Evolutionary conservation across 2,888 invertebrate species (phyloP).

Genomic region (Brachyptera risi): DNA sequence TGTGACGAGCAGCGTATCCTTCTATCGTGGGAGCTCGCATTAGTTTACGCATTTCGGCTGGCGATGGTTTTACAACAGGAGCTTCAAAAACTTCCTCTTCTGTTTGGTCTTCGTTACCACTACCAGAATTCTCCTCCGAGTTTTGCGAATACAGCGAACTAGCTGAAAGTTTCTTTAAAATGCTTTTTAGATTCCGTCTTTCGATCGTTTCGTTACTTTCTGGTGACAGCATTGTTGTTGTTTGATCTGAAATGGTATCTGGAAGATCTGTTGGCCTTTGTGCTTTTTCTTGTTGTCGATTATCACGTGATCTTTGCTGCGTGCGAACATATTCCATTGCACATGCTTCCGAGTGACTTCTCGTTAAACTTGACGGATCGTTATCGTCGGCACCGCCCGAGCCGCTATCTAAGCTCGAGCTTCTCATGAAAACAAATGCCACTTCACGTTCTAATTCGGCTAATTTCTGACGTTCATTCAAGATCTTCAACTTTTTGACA

Average conservation of each 20-base stretch:
- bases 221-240: conserved; percentile 41
- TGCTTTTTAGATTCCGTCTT: conserved; percentile 75
- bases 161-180: conserved; percentile 77
- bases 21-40: conserved; percentile 80
- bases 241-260: not conserved
- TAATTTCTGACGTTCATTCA: conserved; percentile 82
- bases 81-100: conserved; percentile 45
- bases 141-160: conserved; percentile 48
- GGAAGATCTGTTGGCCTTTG: not conserved
- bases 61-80: conserved; percentile 36
- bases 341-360: conserved; percentile 78
- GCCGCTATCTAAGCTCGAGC: conserved; percentile 72
- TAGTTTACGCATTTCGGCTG: conserved; percentile 58
- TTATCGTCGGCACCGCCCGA: conserved; percentile 44
- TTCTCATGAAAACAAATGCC: conserved; percentile 65
- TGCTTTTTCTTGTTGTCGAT: conserved; percentile 1
- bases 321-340: conserved; percentile 57
- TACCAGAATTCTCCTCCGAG: conserved; percentile 18
- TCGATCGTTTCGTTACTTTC: conserved; percentile 81
- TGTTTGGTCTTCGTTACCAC: conserved; percentile 14
- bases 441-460: conserved; percentile 64
- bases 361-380: conserved; percentile 51
- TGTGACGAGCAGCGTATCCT: conserved; percentile 84
- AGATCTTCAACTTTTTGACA: conserved; percentile 82
- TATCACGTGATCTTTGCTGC: conserved; percentile 25